Conservation (phyloP, 2,888 invertebrate species). For the Calliscelio sp. region DNA sequence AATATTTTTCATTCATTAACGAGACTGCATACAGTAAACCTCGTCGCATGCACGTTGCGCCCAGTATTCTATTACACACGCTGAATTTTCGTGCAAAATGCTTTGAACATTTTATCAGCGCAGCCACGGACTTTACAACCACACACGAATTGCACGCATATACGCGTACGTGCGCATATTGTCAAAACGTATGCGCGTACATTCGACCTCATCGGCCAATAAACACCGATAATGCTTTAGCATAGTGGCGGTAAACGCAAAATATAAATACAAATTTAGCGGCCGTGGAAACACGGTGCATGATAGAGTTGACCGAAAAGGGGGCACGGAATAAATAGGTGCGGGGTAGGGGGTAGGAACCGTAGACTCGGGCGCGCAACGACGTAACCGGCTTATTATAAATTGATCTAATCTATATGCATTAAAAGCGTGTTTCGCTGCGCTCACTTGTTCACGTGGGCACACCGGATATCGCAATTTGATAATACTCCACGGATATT, state of each 20-base stretch:
- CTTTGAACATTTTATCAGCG: conserved; percentile 77
- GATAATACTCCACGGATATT: conserved; percentile 84
- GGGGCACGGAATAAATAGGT: conserved; percentile 47
- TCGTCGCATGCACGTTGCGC: conserved; percentile 73
- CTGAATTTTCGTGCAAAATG: conserved; percentile 76
- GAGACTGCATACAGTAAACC: conserved; percentile 58
- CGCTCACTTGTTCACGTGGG: conserved; percentile 78
- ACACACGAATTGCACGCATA: conserved; percentile 38
- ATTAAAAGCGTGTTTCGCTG: conserved; percentile 83
- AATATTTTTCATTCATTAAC: conserved; percentile 74
- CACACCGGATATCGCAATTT: conserved; percentile 83
- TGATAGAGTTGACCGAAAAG: conserved; percentile 71
- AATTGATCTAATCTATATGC: conserved; percentile 86
- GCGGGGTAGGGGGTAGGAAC: conserved; percentile 54
- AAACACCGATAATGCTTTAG: conserved; percentile 83
- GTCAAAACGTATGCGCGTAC: conserved; percentile 70
- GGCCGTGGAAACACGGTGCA: conserved; percentile 74
- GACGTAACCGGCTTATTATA: conserved; percentile 84
- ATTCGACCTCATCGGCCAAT: conserved; percentile 79
- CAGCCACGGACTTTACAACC: conserved; percentile 54
- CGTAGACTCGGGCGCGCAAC: conserved; percentile 63
- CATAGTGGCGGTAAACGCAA: conserved; percentile 83
- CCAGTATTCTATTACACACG: conserved; percentile 76
- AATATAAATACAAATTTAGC: conserved; percentile 84
- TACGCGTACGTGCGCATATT: conserved; percentile 43